Conservation (phyloP, 2,888 invertebrate species). For the Andricus quercusramuli region DNA sequence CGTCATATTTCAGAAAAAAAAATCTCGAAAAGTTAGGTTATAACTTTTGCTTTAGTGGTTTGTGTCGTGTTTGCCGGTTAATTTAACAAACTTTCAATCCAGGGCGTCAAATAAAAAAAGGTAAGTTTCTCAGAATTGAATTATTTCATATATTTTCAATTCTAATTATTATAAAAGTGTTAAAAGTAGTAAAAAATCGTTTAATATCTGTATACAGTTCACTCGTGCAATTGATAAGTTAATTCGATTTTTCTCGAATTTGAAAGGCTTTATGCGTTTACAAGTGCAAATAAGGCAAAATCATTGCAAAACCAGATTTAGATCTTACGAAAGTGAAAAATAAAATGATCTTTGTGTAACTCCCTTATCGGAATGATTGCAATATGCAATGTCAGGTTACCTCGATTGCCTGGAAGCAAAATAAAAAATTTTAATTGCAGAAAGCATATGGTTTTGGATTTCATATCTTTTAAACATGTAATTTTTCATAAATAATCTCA, state of each 20-base stretch:
- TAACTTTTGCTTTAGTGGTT: background rate
- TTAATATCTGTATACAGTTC: background rate
- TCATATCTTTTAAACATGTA: background rate
- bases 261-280: no score
- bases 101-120: constrained; percentile 10
- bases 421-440: background rate
- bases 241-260: background rate
- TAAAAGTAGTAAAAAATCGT: background rate
- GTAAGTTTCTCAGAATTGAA: background rate
- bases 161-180: background rate
- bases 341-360: background rate
- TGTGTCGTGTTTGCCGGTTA: constrained; percentile 18
- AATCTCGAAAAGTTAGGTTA: constrained; percentile 32
- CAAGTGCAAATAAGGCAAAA: background rate
- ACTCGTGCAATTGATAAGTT: background rate
- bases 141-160: background rate
- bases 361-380: background rate
- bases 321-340: background rate
- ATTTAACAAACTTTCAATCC: background rate
- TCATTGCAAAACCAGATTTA: background rate
- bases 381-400: background rate
- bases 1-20: constrained; percentile 26
- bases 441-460: background rate
- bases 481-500: background rate
- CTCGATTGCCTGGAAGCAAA: background rate